A percentile compares a stretch with the other conserved stretches of the same genome.
phyloP scores from a whole-genome alignment of 1,140 invertebrate genomes.

The Idris sp. region DNA sequence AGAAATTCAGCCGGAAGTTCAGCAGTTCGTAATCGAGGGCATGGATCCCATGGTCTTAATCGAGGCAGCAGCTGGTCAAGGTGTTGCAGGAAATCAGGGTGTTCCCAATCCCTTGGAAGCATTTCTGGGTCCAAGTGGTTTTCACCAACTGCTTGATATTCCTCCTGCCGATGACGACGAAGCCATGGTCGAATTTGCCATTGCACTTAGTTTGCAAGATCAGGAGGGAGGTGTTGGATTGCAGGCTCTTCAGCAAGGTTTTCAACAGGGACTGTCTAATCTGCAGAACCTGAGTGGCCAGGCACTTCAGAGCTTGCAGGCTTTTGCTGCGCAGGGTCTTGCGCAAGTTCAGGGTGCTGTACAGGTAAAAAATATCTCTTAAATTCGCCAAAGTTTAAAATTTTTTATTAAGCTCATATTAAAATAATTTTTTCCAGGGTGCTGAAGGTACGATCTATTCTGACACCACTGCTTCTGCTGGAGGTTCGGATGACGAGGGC shows the following conservation, averaged over 20 bases:
- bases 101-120: slow-evolving; percentile 82
- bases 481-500: slow-evolving; percentile 95
- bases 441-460: slow-evolving; percentile 82
- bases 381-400: too few relatives aligned
- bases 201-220: slow-evolving; percentile 94
- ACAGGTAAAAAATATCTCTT: too few relatives aligned
- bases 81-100: slow-evolving; percentile 61
- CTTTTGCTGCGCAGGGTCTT: slow-evolving; percentile 70
- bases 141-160: slow-evolving; percentile 89
- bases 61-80: slow-evolving; percentile 69
- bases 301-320: slow-evolving; percentile 78
- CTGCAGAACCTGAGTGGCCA: slow-evolving; percentile 77
- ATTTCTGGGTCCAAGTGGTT: slow-evolving; percentile 81
- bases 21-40: slow-evolving; percentile 79
- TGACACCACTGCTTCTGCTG: slow-evolving; percentile 89
- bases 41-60: slow-evolving; percentile 79
- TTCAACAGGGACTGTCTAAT: slow-evolving; percentile 78
- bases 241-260: slow-evolving; percentile 77
- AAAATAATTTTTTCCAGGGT: slow-evolving; percentile 48
- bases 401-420: too few relatives aligned
- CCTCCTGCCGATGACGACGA: slow-evolving; percentile 96
- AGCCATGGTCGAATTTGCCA: slow-evolving; percentile 96
- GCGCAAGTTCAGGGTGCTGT: slow-evolving; percentile 67
- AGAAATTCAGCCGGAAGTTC: slow-evolving; percentile 69
- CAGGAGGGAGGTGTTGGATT: slow-evolving; percentile 79